Conservation (phyloP, 2,888 invertebrate species). For the Drosophila buzzatii region DNA sequence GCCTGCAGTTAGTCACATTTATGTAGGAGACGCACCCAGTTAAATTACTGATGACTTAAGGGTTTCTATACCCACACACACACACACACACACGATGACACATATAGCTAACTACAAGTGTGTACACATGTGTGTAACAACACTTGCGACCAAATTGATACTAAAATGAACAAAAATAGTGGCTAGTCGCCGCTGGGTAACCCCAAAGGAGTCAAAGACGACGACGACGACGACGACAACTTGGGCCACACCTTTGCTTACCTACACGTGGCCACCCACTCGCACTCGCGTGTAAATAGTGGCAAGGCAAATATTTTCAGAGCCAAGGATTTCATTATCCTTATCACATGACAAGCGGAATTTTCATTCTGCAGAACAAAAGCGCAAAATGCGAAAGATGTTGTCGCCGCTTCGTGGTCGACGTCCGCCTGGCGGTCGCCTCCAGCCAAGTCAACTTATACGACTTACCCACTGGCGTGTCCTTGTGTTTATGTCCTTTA, state of each 20-base stretch:
- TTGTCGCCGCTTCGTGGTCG: constrained; percentile 55
- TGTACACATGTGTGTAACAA: constrained; percentile 32
- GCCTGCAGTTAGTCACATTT: constrained; percentile 33
- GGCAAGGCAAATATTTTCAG: constrained; percentile 78
- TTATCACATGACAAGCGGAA: constrained; percentile 78
- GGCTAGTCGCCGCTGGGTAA: constrained; percentile 35
- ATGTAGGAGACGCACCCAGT: constrained; percentile 49
- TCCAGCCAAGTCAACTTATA: constrained; percentile 41
- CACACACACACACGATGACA: constrained; percentile 12
- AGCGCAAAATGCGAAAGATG: constrained; percentile 68
- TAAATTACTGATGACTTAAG: constrained; percentile 72
- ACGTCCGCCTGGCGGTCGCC: constrained; percentile 56
- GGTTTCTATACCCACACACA: constrained; percentile 39
- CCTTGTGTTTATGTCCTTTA: constrained; percentile 67
- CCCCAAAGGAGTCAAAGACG: constrained; percentile 71
- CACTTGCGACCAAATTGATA: constrained; percentile 79
- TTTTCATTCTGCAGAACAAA: constrained; percentile 57
- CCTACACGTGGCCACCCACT: constrained; percentile 51
- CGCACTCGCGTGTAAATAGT: constrained; percentile 59
- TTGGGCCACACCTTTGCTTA: constrained; percentile 79
- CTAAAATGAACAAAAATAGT: constrained; percentile 53
- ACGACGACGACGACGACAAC: constrained; percentile 60
- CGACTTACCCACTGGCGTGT: constrained; percentile 44
- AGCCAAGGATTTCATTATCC: constrained; percentile 84
- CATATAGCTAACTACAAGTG: constrained; percentile 16